phyloP scores from a whole-genome alignment of 2,113 vertebrate genomes.

The Phalacrocorax aristotelis region DNA sequence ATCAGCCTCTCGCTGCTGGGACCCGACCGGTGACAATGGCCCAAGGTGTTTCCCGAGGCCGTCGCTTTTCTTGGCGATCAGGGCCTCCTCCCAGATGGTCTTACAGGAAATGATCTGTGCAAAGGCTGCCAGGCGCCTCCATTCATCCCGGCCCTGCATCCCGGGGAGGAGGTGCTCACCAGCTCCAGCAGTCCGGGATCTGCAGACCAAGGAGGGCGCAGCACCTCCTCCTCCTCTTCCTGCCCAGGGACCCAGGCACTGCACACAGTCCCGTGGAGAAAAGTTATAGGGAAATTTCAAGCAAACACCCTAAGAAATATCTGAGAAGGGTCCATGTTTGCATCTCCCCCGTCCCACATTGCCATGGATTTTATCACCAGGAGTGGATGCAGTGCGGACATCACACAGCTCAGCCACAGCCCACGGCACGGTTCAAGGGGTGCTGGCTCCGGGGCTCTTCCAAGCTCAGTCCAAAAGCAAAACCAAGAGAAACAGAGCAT shows the following conservation, averaged over 20 bases:
- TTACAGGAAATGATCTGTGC: background rate
- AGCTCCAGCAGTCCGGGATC: rapidly evolving
- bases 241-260: background rate
- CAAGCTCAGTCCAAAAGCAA: background rate
- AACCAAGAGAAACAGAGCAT: background rate
- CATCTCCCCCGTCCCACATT: background rate
- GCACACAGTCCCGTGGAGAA: background rate
- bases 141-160: background rate
- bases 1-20: background rate
- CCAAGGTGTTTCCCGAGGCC: background rate
- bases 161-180: background rate
- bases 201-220: background rate
- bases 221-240: background rate
- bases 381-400: background rate
- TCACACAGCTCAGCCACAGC: background rate
- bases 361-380: background rate
- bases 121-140: background rate
- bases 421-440: rapidly evolving
- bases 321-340: background rate
- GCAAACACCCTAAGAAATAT: background rate
- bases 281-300: background rate
- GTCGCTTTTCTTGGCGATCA: rapidly evolving
- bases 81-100: background rate
- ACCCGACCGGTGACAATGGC: background rate
- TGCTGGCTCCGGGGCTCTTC: background rate